phyloP scores from a whole-genome alignment of 2,113 vertebrate species.

The Pedetes capensis region DNA sequence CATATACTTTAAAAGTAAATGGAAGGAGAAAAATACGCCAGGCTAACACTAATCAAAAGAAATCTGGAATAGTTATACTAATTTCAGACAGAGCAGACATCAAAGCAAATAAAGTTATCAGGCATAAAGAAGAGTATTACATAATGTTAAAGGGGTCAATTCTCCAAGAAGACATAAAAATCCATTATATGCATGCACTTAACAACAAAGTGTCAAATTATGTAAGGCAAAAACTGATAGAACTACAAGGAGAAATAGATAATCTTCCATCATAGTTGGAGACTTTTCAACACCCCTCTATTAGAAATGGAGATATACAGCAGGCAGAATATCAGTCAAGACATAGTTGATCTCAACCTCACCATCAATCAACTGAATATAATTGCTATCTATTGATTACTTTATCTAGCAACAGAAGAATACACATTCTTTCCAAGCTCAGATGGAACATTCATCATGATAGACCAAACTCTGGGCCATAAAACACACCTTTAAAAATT shows the following conservation, averaged over 20 bases:
- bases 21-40: not conserved
- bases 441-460: not conserved
- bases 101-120: not conserved
- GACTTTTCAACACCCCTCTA: not conserved
- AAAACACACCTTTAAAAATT: not conserved
- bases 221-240: not conserved
- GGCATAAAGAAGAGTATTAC: not conserved
- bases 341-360: not conserved
- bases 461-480: not conserved
- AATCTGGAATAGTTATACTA: not conserved
- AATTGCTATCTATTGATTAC: not conserved
- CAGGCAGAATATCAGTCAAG: not conserved
- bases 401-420: not conserved
- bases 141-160: not conserved
- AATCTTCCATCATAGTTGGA: not conserved
- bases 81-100: not conserved
- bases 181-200: not conserved
- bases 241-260: not conserved
- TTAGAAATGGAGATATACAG: not conserved
- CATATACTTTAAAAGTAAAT: not conserved
- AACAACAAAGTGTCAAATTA: not conserved
- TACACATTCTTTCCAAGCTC: not conserved
- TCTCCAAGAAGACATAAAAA: not conserved
- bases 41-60: not conserved
- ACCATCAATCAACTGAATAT: not conserved